Base-by-base conservation (phyloP, 2,797 vertebrate genomes). In the Ciconia nigra region DNA sequence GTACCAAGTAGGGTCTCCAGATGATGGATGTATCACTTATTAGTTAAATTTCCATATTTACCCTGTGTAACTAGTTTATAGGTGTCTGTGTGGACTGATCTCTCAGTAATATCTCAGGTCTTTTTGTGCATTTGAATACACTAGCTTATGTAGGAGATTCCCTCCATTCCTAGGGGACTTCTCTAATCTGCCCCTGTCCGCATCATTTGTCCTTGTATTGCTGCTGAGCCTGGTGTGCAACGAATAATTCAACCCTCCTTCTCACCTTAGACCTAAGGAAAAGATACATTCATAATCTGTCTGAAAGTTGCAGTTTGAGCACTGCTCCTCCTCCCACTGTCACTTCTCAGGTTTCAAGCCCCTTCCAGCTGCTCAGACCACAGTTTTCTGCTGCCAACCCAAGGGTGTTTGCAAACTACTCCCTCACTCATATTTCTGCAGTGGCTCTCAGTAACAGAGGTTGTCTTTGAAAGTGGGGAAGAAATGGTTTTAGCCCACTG, bases 171-270 rank as follows among this genome's bases (percentile, higher is more conserved):
- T 65, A 54, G 11, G 22, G 66, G 49, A 67, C 4, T 55, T 69
- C n/a, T 78, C 11, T 66, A 46, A 83, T 62, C 54, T 84, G 15
- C 10, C n/a, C 20, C 14, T 31, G 8, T 65, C 65, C 78, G 46
- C 44, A 69, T 51, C 21, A 65, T 83, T 96, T 85, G 65, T 65
- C 33, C 33, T 87, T 81, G 46, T 67, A 31, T n/a, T 77, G 29
- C 46, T 95, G 17, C 57, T 9, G 13, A 81, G 21, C 31, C 42
- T 72, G 22, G 24, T 55, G 46, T 47, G 25, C 22, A 52, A 49
- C 81, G 41, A 96, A 94, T 87, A 94, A 83, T 87, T 96, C 74
- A 91, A 37, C 18, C 18, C 42, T 79, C 42, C 31, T 84, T 46
- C 59, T 85, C 66, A 73, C 12, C 51, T 67, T 52, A 73, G 19